Percentiles rank a stretch among this genome's conserved stretches.
Evolutionary conservation across 2,888 invertebrate species (phyloP).

Genomic region (Syrphus vitripennis): DNA sequence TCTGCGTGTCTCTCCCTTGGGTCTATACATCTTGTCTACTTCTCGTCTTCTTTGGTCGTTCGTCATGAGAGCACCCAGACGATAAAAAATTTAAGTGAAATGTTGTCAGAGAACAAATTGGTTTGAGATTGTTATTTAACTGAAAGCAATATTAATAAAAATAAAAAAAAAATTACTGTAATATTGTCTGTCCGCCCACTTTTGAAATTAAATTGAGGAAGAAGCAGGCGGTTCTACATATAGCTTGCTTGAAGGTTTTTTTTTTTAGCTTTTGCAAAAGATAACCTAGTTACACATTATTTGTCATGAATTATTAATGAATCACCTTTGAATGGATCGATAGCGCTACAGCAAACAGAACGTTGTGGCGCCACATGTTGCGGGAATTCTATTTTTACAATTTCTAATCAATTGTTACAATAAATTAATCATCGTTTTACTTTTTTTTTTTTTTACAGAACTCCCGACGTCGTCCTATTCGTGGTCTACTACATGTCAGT

Average conservation of each 20-base stretch:
- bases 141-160: constrained; percentile 24
- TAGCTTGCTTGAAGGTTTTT: neutral
- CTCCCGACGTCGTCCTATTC: constrained; percentile 93
- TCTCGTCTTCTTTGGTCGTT: neutral
- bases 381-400: neutral
- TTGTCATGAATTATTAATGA: constrained; percentile 19
- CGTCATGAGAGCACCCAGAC: neutral
- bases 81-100: constrained; percentile 54
- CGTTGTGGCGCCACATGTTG: neutral
- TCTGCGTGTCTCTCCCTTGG: neutral
- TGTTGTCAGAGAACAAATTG: constrained; percentile 54
- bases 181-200: constrained; percentile 12
- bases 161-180: neutral
- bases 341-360: neutral
- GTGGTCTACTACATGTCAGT: constrained; percentile 93
- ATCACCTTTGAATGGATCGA: neutral
- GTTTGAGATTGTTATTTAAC: constrained; percentile 40
- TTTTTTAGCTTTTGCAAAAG: neutral
- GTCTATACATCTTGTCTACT: neutral
- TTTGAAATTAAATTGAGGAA: constrained; percentile 2
- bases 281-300: constrained; percentile 20
- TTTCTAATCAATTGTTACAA: neutral
- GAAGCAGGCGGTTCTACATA: neutral
- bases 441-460: constrained; percentile 83
- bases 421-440: constrained; percentile 27